Percentiles rank a stretch among this genome's conserved stretches.
Conservation (phyloP, 2,888 invertebrate species). For the Tachystola acroxantha region DNA sequence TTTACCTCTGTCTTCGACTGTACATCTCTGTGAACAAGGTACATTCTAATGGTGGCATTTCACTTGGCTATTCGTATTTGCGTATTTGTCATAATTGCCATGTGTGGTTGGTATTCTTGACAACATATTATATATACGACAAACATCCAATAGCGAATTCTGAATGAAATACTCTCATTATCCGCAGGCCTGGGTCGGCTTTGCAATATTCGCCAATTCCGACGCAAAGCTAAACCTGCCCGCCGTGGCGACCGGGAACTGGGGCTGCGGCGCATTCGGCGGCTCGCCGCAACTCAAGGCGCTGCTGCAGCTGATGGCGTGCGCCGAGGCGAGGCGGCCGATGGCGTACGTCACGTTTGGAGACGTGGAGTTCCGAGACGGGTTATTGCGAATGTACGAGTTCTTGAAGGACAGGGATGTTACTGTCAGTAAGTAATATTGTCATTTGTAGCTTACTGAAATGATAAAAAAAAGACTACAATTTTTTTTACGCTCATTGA, state of each 20-base stretch:
- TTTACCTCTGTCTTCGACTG: too few relatives aligned
- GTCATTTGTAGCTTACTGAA: neutral
- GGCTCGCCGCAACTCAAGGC: slow-evolving; percentile 86
- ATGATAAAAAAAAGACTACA: too few relatives aligned
- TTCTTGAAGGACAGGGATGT: too few relatives aligned
- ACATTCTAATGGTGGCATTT: too few relatives aligned
- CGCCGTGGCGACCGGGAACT: slow-evolving; percentile 93
- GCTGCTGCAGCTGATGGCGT: slow-evolving; percentile 87
- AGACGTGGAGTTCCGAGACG: slow-evolving; percentile 80
- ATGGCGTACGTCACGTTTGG: slow-evolving; percentile 92
- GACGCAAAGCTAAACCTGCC: slow-evolving; percentile 53
- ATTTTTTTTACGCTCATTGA: too few relatives aligned
- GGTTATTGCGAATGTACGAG: slow-evolving; percentile 80
- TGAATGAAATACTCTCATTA: too few relatives aligned
- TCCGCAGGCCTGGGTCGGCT: slow-evolving; percentile 67
- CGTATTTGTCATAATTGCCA: too few relatives aligned
- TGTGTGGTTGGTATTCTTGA: too few relatives aligned
- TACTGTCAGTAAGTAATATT: slow-evolving; percentile 76
- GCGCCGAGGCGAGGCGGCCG: slow-evolving; percentile 76
- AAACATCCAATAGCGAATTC: too few relatives aligned
- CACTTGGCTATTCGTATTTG: too few relatives aligned
- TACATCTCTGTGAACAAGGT: too few relatives aligned
- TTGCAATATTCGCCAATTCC: slow-evolving; percentile 69
- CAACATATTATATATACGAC: too few relatives aligned
- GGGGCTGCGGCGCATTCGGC: slow-evolving; percentile 95